phyloP scores from a whole-genome alignment of 2,113 vertebrate genomes.

The Cinclus cinclus region DNA sequence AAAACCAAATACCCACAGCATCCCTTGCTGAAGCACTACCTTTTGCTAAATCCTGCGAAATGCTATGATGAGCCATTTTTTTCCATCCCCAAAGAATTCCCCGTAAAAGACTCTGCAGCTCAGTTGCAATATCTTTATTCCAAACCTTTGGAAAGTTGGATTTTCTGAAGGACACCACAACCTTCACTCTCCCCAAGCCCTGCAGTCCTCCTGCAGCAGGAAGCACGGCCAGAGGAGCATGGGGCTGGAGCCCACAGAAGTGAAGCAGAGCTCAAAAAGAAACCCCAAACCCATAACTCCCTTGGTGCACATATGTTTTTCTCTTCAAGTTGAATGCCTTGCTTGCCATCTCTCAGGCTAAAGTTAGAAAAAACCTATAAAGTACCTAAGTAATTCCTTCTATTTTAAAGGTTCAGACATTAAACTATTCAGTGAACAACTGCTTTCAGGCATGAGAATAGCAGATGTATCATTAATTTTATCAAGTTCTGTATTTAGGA shows the following conservation, averaged over 20 bases:
- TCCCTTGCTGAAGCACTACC: neutral
- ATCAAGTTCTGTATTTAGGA: neutral
- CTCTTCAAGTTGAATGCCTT: neutral
- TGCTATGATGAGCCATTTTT: neutral
- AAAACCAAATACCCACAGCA: neutral
- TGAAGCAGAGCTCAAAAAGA: neutral
- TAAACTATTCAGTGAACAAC: neutral
- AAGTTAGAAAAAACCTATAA: neutral
- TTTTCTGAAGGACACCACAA: conserved; percentile 9
- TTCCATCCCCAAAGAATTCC: conserved; percentile 24
- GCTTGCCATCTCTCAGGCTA: accelerated
- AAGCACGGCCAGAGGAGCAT: accelerated
- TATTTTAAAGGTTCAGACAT: conserved; percentile 18
- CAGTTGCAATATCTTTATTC: conserved; percentile 1
- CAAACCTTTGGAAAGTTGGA: neutral
- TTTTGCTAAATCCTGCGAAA: neutral
- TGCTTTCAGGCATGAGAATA: neutral
- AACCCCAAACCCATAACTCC: neutral
- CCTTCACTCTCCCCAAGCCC: neutral
- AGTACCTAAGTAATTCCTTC: neutral
- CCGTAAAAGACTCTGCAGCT: neutral
- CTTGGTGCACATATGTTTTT: neutral
- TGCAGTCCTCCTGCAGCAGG: neutral
- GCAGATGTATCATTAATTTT: conserved; percentile 19
- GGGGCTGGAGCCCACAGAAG: neutral